phyloP scores from a whole-genome alignment of 2,888 invertebrate genomes.

The Heliconius aoede region DNA sequence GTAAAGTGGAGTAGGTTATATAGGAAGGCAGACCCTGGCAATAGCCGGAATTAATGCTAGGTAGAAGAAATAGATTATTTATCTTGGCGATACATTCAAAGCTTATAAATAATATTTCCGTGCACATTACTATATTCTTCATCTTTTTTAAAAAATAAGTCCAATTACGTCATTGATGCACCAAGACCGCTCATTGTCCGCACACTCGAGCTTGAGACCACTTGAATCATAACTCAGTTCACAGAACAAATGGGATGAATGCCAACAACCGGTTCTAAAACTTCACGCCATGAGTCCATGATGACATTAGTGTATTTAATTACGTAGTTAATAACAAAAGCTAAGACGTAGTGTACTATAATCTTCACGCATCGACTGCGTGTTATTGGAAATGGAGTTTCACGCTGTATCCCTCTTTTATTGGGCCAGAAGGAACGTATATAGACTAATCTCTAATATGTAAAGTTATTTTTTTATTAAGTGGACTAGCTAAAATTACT shows the following conservation, averaged over 20 bases:
- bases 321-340: constrained; percentile 1
- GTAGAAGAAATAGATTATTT: too few relatives aligned
- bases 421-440: too few relatives aligned
- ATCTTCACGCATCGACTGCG: neutral
- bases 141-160: too few relatives aligned
- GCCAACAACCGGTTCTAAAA: constrained; percentile 22
- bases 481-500: too few relatives aligned
- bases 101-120: too few relatives aligned
- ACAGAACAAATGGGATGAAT: neutral
- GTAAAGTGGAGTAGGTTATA: too few relatives aligned
- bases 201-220: neutral
- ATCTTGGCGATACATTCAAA: too few relatives aligned
- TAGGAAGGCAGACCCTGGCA: too few relatives aligned
- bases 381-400: neutral
- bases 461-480: too few relatives aligned
- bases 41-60: too few relatives aligned
- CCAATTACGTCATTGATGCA: neutral
- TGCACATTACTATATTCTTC: too few relatives aligned
- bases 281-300: constrained; percentile 6
- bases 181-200: neutral
- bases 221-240: neutral
- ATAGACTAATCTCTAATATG: too few relatives aligned
- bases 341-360: neutral
- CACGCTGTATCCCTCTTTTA: neutral
- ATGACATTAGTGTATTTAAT: constrained; percentile 4